Evolutionary conservation across 1,140 invertebrate species (phyloP).

Genomic region (Lordiphosa mommai): DNA sequence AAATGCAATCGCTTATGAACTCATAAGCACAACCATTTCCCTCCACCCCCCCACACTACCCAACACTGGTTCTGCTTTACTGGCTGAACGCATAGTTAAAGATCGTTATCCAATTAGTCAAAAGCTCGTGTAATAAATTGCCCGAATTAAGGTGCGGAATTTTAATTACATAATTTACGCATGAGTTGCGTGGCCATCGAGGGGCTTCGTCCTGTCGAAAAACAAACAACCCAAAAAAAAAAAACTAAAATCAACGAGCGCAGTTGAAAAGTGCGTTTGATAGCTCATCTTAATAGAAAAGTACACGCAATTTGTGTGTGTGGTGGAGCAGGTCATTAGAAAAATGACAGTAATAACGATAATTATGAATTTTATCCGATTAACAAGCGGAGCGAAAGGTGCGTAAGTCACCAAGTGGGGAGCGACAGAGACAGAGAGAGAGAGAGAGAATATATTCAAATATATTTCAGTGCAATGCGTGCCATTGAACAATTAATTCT

Average conservation of each 20-base stretch:
- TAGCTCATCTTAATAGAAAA: constrained; percentile 79
- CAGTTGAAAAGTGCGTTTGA: constrained; percentile 69
- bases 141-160: constrained; percentile 78
- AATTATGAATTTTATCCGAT: constrained; percentile 80
- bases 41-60: too few species aligned
- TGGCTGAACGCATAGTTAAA: constrained; percentile 51
- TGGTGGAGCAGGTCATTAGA: constrained; percentile 56
- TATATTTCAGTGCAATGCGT: constrained; percentile 74
- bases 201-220: neutral
- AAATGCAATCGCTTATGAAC: constrained; percentile 62
- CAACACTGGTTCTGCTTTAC: constrained; percentile 11
- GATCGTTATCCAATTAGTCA: constrained; percentile 78
- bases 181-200: constrained; percentile 47
- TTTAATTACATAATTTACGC: constrained; percentile 79
- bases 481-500: constrained; percentile 78
- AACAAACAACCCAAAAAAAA: neutral
- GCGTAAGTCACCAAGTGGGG: neutral
- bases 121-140: constrained; percentile 77
- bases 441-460: constrained; percentile 45
- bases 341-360: constrained; percentile 79
- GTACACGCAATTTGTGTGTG: constrained; percentile 69
- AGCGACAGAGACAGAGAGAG: too few species aligned
- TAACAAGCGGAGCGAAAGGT: constrained; percentile 46
- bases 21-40: constrained; percentile 42
- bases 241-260: constrained; percentile 40